These are phyloP conservation scores for Tetramorium bicarinatum DNA, from an alignment of 2,888 invertebrate species.

Conservation along the genomic window DNA sequence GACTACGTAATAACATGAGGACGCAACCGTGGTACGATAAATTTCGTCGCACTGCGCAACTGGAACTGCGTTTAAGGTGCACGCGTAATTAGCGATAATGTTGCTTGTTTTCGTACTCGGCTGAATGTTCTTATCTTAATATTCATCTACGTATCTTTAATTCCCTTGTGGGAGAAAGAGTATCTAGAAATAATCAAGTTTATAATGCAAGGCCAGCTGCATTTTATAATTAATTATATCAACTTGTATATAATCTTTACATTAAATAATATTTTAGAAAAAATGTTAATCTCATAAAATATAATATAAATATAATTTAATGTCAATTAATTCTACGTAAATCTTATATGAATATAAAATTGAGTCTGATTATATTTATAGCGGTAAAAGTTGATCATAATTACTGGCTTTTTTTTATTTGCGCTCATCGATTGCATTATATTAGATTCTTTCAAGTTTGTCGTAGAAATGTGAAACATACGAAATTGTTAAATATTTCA, in stretches of 20 bases:
- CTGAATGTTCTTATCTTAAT: constrained; percentile 38
- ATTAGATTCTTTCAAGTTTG: not conserved
- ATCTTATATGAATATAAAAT: not conserved
- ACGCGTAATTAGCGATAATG: constrained; percentile 43
- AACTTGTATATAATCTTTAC: not conserved
- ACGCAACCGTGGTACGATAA: constrained; percentile 34
- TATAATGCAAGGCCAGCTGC: not conserved
- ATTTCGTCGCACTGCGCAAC: constrained; percentile 51
- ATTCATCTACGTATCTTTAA: constrained; percentile 20
- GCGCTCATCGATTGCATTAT: too few species aligned
- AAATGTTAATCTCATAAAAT: not conserved
- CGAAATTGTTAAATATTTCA: not conserved
- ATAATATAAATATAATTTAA: constrained; percentile 17
- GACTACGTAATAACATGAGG: constrained; percentile 2
- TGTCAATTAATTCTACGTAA: not conserved
- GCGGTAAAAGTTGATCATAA: not conserved
- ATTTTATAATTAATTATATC: constrained; percentile 18
- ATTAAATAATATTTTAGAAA: constrained; percentile 15
- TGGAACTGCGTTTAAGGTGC: constrained; percentile 1
- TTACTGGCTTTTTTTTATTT: not conserved
- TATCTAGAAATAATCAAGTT: not conserved
- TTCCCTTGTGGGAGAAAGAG: not conserved
- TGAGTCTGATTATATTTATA: not conserved
- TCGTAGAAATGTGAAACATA: not conserved
- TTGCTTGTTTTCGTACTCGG: not conserved